These are phyloP conservation scores for Leucophenga montana DNA, from an alignment of 2,888 invertebrate genomes.

Conservation along the genomic window DNA sequence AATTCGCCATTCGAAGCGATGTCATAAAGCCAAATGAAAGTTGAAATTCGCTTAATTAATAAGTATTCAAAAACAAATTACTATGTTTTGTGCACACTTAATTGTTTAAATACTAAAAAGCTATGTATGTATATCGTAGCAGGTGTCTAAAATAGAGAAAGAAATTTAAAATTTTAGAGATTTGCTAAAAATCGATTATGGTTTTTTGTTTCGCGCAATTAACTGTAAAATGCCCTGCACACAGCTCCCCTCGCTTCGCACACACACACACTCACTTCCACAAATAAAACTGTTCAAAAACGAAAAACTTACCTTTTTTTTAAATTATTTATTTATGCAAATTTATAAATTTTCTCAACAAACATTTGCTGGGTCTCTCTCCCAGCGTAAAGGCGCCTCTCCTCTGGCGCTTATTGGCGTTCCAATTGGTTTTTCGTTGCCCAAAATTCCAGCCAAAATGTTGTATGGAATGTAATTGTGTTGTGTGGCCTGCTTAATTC, in stretches of 20 bases:
- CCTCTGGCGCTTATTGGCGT: conserved; percentile 44
- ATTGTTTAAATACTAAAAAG: neutral
- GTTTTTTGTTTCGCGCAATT: conserved; percentile 6
- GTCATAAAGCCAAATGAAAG: conserved; percentile 18
- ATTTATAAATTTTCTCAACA: conserved; percentile 55
- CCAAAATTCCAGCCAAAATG: conserved; percentile 46
- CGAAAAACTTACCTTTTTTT: conserved; percentile 51
- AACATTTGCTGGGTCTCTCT: conserved; percentile 45
- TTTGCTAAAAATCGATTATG: conserved; percentile 21
- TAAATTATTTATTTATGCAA: conserved; percentile 43
- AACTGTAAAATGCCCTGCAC: conserved; percentile 8
- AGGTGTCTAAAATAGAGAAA: neutral
- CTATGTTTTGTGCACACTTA: neutral
- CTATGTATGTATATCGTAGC: neutral
- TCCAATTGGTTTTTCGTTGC: conserved; percentile 47
- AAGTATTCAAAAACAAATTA: neutral
- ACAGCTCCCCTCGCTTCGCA: neutral
- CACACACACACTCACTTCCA: neutral
- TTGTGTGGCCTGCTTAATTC: neutral
- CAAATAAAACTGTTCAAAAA: conserved; percentile 13
- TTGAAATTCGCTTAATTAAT: neutral
- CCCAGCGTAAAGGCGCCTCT: conserved; percentile 47
- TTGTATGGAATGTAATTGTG: too few species aligned
- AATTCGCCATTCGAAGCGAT: neutral
- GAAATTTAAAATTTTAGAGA: neutral